Evolutionary conservation across 2,888 invertebrate genomes (phyloP), one percentile per base, ranked within the genome.

Genomic region (Hyppa rectilinea): DNA sequence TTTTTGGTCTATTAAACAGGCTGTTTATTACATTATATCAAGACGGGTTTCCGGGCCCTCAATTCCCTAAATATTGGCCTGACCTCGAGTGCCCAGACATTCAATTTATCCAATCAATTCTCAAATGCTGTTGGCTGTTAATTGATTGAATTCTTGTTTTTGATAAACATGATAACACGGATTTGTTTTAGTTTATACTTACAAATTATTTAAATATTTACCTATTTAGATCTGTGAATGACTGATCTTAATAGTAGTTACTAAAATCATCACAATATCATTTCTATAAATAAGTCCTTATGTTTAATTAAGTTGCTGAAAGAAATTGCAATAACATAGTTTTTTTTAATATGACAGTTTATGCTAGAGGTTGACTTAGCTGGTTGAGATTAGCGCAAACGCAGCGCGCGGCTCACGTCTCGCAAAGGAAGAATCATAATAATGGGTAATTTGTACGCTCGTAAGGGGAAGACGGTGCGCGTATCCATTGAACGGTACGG

Each of bases 361-460:
- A 38, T 17, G 14, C 2, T 12, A 52, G 31, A 12, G n/a, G 7
- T 17, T 12, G 34, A 34, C 0, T 26, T 5, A 31, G 6, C 47
- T 10, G 43, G 2, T 52, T 12, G 23, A 73, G 62, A 71, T 66
- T 73, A 76, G 81, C 71, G 73, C 76, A 60, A 10, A 64, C 74
- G 75, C 64, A 78, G 14, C 73, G 69, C 58, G 60, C 71, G 67
- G 52, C 62, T 74, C 55, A 43, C 68, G 71, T 73, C 79, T 84
- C 83, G 82, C 84, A 81, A 87, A 89, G 88, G 87, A 88, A 83
- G 88, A 71, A 85, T 80, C 68, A 88, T 92, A 92, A 88, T 92
- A 92, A 93, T 93, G 88, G 92, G 76, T 89, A 93, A 94, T 94
- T 76, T 94, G 93, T 91, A 66, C 87, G 87, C 75, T 80, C 74